Evolutionary conservation across 2,113 vertebrate species (phyloP), one percentile per base, ranked within the genome.

Genomic region (Thalassarche chlororhynchos): DNA sequence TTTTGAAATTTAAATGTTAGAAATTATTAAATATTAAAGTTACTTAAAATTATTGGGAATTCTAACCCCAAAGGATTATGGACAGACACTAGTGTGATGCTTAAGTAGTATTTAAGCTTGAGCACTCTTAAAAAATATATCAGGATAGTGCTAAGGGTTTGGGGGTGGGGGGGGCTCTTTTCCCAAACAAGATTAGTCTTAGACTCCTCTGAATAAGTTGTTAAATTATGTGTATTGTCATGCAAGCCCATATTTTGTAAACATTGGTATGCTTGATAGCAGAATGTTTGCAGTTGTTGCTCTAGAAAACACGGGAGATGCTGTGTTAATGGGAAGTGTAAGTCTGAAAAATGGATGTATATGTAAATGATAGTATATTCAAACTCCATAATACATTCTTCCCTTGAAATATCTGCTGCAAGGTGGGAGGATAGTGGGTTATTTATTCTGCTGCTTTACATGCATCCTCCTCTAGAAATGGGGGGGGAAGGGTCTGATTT

Each of bases 291-390:
- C 23, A n/a, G 38, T 46, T 55, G 3, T 6, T 74, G 21, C 79
- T 9, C 24, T 19, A 11, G 74, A 29, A 71, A 52, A 38, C 17
- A 6, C 0, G 0, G 16, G 38, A 75, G 55, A 14, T 7, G 2
- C 14, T 0, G 4, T n/a, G 36, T 14, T 40, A 10, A 4, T 29
- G 54, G 75, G 54, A 46, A 17, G 38, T 15, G 26, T 25, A 5
- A 18, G 36, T 31, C 64, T 51, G 34, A n/a, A 36, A 58, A 47
- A 6, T 16, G 28, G 14, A 32, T 78, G 42, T n/a, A 0, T 6
- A 0, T 38, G 65, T 20, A 51, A 86, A 15, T 32, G 28, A 4
- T 25, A 13, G 25, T 70, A 15, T 32, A 8, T 40, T 80, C 86
- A 17, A 32, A 2, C 78, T n/a, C n/a, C 8, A 4, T 5, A 26